These are phyloP conservation scores for Drosophila fulvimacula DNA, from an alignment of 2,888 invertebrate genomes.

Conservation along the genomic window DNA sequence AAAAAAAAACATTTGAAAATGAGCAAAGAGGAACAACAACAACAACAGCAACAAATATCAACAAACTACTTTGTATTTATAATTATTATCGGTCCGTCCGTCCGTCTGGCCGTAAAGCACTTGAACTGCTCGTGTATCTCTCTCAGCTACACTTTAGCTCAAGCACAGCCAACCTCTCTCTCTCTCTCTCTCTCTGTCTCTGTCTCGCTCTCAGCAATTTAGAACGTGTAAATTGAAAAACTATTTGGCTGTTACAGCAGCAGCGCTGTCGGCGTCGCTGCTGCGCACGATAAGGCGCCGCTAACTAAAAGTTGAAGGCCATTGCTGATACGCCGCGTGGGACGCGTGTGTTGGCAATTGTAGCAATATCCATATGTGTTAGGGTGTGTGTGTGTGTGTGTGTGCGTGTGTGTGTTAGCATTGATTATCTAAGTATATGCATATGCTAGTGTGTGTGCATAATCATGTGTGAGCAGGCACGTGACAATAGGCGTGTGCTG, in stretches of 20 bases:
- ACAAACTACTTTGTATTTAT: constrained; percentile 80
- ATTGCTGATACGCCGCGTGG: constrained; percentile 79
- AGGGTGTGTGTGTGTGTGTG: constrained; percentile 14
- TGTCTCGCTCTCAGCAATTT: constrained; percentile 55
- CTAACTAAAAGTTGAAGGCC: constrained; percentile 82
- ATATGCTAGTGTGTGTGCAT: too few species aligned
- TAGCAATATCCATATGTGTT: constrained; percentile 13
- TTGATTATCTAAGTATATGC: constrained; percentile 68
- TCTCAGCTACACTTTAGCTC: constrained; percentile 13
- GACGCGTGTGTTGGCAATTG: constrained; percentile 54
- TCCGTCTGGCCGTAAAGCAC: constrained; percentile 19
- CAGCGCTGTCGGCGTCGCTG: constrained; percentile 52
- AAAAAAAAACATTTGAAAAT: constrained; percentile 53
- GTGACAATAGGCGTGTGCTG: constrained; percentile 60
- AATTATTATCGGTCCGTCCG: constrained; percentile 67
- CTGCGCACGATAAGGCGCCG: constrained; percentile 75
- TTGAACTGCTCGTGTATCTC: constrained; percentile 69
- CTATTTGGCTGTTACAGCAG: constrained; percentile 72
- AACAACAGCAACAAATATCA: constrained; percentile 67
- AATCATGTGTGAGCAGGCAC: constrained; percentile 53
- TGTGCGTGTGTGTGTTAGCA: constrained; percentile 66
- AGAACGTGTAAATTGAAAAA: constrained; percentile 82
- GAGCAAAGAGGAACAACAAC: constrained; percentile 42
- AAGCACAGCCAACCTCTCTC: not conserved
- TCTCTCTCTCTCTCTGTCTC: not conserved